phyloP scores from a whole-genome alignment of 2,888 invertebrate genomes.

The Tuberolachnus salignus region DNA sequence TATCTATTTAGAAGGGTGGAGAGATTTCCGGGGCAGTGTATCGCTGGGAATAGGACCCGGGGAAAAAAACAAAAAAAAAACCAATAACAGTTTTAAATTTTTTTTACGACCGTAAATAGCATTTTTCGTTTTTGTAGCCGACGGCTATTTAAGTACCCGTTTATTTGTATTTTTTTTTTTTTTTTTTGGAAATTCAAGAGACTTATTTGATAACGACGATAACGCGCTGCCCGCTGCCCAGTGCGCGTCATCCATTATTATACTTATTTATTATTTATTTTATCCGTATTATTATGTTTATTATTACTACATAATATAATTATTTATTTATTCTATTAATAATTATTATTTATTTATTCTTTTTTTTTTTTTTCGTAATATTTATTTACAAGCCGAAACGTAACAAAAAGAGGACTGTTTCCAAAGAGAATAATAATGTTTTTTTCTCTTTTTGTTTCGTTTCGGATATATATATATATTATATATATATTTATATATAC shows the following conservation, averaged over 20 bases:
- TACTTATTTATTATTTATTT: neutral
- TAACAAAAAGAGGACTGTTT: slow-evolving; percentile 54
- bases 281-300: too few relatives aligned
- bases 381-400: slow-evolving; percentile 24
- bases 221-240: neutral
- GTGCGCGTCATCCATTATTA: neutral
- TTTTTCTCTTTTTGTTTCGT: slow-evolving; percentile 54
- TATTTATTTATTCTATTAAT: too few relatives aligned
- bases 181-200: neutral
- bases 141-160: too few relatives aligned
- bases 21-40: too few relatives aligned
- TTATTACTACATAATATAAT: neutral
- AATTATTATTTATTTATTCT: neutral
- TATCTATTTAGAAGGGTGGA: too few relatives aligned
- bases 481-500: neutral
- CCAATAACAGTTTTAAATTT: too few relatives aligned
- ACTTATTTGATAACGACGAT: neutral
- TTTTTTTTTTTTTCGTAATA: neutral
- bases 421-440: neutral
- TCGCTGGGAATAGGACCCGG: too few relatives aligned
- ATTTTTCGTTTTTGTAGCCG: too few relatives aligned
- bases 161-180: too few relatives aligned
- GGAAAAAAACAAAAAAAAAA: too few relatives aligned
- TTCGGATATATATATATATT: slow-evolving; percentile 22
- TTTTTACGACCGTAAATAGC: too few relatives aligned